Evolutionary conservation across 2,888 invertebrate genomes (phyloP).

Genomic region (Stegophylla sp.): DNA sequence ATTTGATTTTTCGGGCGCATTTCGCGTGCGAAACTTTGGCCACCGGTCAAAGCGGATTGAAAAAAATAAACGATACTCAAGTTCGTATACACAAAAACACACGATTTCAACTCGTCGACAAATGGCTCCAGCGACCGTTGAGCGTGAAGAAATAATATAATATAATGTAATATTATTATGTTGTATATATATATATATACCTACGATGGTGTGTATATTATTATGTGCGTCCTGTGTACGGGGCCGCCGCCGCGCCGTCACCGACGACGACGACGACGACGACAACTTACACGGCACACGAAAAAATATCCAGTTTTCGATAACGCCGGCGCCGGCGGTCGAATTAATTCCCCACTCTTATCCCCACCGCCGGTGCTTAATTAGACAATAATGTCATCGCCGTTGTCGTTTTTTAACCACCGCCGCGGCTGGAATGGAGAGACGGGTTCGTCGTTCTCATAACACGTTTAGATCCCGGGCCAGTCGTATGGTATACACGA

Average conservation of each 20-base stretch:
- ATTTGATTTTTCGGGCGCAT: too few species aligned
- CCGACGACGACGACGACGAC: conserved; percentile 25
- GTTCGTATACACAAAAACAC: too few species aligned
- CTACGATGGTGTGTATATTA: neutral
- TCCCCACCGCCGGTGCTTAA: conserved; percentile 17
- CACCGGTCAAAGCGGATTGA: too few species aligned
- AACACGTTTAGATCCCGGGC: conserved; percentile 36
- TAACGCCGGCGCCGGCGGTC: conserved; percentile 53
- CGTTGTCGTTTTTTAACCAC: conserved; percentile 15
- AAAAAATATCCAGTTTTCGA: conserved; percentile 53
- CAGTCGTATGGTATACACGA: neutral
- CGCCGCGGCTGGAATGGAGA: neutral
- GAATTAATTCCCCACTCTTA: conserved; percentile 43
- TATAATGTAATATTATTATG: too few species aligned
- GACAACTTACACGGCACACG: conserved; percentile 10
- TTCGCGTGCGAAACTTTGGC: too few species aligned
- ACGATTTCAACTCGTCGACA: too few species aligned
- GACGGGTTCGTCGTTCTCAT: conserved; percentile 41
- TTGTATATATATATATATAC: neutral
- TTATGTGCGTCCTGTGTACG: neutral
- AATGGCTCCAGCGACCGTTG: too few species aligned
- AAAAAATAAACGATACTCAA: too few species aligned
- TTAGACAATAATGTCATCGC: conserved; percentile 15
- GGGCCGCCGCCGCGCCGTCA: too few species aligned
- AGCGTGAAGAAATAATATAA: too few species aligned